A percentile compares a stretch with the other conserved stretches of the same genome.
phyloP scores from a whole-genome alignment of 2,797 vertebrate genomes.

The Trachurus trachurus region DNA sequence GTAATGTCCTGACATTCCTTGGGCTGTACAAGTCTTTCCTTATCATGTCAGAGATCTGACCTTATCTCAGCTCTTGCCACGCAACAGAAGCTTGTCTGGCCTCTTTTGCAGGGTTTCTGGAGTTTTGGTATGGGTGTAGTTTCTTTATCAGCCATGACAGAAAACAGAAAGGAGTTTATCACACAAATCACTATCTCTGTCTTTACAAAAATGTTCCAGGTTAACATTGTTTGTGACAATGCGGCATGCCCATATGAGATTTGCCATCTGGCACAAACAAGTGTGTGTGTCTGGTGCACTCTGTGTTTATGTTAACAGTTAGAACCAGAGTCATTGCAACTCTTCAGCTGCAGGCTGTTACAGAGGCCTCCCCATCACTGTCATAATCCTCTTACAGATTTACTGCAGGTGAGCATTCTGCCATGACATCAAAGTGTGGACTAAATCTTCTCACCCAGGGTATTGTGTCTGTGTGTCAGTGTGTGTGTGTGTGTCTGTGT shows the following conservation, averaged over 20 bases:
- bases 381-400: slow-evolving; percentile 76
- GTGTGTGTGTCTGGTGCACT: background rate
- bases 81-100: slow-evolving; percentile 48
- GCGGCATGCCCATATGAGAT: slow-evolving; percentile 15
- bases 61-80: slow-evolving; percentile 68
- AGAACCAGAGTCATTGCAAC: slow-evolving; percentile 27
- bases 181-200: background rate
- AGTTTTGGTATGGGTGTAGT: background rate
- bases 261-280: slow-evolving; percentile 21
- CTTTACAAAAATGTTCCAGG: background rate
- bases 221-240: background rate
- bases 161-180: background rate
- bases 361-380: slow-evolving; percentile 42
- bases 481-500: slow-evolving; percentile 10
- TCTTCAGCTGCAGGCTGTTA: slow-evolving; percentile 2
- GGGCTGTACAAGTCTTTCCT: slow-evolving; percentile 32
- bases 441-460: slow-evolving; percentile 61
- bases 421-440: slow-evolving; percentile 74
- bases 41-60: slow-evolving; percentile 72
- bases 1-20: slow-evolving; percentile 75
- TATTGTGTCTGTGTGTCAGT: slow-evolving; percentile 36
- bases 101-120: slow-evolving; percentile 6
- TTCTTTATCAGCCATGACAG: background rate
- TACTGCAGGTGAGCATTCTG: slow-evolving; percentile 63
- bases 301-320: slow-evolving; percentile 22